Evolutionary conservation across 64 coral and sea anemone genomes (phyloP).

Genomic region (Actinia equina): DNA sequence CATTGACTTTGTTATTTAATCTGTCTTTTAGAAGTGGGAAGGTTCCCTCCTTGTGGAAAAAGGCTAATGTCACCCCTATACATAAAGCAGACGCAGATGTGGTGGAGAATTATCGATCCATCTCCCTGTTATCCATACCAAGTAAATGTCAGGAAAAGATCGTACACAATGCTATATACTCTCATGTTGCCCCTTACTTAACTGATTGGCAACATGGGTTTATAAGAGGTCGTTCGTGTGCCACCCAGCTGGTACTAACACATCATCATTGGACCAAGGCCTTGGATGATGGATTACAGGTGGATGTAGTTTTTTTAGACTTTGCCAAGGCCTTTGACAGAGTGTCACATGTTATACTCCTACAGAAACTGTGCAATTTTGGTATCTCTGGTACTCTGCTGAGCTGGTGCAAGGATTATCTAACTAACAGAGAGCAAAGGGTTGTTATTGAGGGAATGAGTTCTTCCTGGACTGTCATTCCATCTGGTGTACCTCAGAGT

Average conservation of each 20-base stretch:
- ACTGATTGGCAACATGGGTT: slow-evolving; percentile 38
- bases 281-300: slow-evolving; percentile 33
- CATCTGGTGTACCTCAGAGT: too few relatives aligned
- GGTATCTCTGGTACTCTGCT: slow-evolving; percentile 29
- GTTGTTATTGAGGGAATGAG: slow-evolving; percentile 18
- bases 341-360: neutral
- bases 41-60: too few relatives aligned
- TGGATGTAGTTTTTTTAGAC: slow-evolving; percentile 43
- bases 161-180: too few relatives aligned
- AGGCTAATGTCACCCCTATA: too few relatives aligned
- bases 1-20: too few relatives aligned
- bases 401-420: slow-evolving; percentile 38
- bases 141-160: too few relatives aligned
- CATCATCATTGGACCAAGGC: slow-evolving; percentile 37
- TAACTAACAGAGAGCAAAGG: slow-evolving; percentile 29
- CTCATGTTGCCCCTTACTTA: slow-evolving; percentile 33
- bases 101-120: too few relatives aligned
- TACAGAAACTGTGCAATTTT: slow-evolving; percentile 11
- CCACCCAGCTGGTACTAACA: slow-evolving; percentile 14
- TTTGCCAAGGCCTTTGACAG: too few relatives aligned
- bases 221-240: slow-evolving; percentile 44
- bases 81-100: too few relatives aligned
- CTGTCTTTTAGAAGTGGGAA: too few relatives aligned
- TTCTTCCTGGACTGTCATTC: neutral
- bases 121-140: too few relatives aligned